Percentiles rank a stretch among this genome's conserved stretches.
phyloP scores from a whole-genome alignment of 2,888 invertebrate genomes.

The Augiades crinisus region DNA sequence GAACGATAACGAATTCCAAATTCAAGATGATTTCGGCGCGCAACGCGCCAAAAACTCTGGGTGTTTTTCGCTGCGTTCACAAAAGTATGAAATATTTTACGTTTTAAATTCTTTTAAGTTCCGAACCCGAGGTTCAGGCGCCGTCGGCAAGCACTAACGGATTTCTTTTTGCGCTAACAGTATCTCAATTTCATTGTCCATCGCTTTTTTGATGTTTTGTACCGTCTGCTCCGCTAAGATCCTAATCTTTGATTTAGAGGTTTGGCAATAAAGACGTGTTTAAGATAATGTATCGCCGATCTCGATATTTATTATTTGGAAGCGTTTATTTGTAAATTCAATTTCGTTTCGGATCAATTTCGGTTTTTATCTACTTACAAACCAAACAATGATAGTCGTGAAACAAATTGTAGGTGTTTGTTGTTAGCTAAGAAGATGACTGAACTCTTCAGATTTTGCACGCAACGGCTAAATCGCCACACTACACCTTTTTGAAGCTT shows the following conservation, averaged over 20 bases:
- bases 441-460: no score
- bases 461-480: no score
- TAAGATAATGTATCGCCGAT: slow-evolving; percentile 30
- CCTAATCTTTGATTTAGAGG: slow-evolving; percentile 56
- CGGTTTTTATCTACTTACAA: slow-evolving; percentile 2
- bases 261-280: slow-evolving; percentile 37
- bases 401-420: background rate
- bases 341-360: slow-evolving; percentile 16
- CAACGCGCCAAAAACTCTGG: slow-evolving; percentile 8
- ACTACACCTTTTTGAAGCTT: no score
- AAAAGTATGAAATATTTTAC: slow-evolving; percentile 22
- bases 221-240: slow-evolving; percentile 54
- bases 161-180: slow-evolving; percentile 42
- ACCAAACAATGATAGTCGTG: background rate
- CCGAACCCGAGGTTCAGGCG: slow-evolving; percentile 31
- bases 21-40: slow-evolving; percentile 6
- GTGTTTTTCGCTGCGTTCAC: slow-evolving; percentile 23
- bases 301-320: slow-evolving; percentile 24
- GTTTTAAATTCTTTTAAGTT: slow-evolving; percentile 23
- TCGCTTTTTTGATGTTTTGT: slow-evolving; percentile 48
- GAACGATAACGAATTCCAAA: slow-evolving; percentile 7
- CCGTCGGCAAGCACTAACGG: slow-evolving; percentile 55
- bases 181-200: slow-evolving; percentile 47
- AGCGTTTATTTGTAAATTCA: slow-evolving; percentile 20
- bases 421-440: no score